These are phyloP conservation scores for Drosophila affinis DNA, from an alignment of 2,888 invertebrate species.

Conservation along the genomic window DNA sequence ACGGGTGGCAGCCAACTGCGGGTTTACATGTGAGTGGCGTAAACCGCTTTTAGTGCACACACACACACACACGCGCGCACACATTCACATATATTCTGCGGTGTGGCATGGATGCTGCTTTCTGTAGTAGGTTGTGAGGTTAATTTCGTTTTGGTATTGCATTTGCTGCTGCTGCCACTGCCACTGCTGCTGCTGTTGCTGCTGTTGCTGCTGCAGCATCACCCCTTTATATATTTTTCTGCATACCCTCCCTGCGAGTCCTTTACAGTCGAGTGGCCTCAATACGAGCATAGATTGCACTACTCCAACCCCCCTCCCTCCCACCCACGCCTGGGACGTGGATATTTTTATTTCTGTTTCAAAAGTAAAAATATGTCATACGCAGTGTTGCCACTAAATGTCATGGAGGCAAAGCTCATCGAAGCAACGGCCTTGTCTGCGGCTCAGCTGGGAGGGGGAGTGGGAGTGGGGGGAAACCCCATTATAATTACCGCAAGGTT, in stretches of 20 bases:
- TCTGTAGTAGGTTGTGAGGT: conserved; percentile 71
- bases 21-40: conserved; percentile 71
- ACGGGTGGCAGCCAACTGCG: conserved; percentile 11
- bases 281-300: conserved; percentile 47
- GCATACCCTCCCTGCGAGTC: neutral
- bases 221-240: conserved; percentile 2
- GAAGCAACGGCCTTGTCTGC: conserved; percentile 1
- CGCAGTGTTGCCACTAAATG: conserved; percentile 50
- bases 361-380: conserved; percentile 65
- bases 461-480: conserved; percentile 7
- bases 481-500: conserved; percentile 34
- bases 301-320: neutral
- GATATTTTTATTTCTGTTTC: conserved; percentile 59
- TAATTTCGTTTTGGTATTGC: conserved; percentile 72
- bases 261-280: conserved; percentile 67
- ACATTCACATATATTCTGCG: conserved; percentile 3
- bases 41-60: conserved; percentile 72
- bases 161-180: conserved; percentile 27
- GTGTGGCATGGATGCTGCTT: conserved; percentile 42
- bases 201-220: neutral
- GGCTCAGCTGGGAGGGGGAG: conserved; percentile 15
- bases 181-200: conserved; percentile 1
- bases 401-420: conserved; percentile 15
- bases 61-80: conserved; percentile 16
- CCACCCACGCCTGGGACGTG: conserved; percentile 20